A percentile compares a stretch with the other conserved stretches of the same genome.
Conservation (phyloP, 2,797 vertebrate genomes). For the Pseudochromis fuscus region DNA sequence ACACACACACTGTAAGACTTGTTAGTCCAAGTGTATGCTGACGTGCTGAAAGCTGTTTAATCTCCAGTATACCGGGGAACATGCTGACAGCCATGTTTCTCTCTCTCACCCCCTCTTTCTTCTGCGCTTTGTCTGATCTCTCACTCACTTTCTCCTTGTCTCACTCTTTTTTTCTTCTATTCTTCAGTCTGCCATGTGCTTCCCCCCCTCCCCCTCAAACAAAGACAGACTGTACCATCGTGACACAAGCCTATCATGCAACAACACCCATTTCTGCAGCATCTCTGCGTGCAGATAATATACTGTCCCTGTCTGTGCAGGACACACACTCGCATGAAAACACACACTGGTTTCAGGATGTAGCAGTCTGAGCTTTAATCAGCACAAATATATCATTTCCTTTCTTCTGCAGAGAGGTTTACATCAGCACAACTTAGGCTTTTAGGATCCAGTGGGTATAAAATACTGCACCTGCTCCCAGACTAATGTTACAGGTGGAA, state of each 20-base stretch:
- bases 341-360: conserved; percentile 9
- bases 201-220: background rate
- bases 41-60: conserved; percentile 68
- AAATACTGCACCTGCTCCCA: background rate
- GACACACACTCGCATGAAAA: conserved; percentile 1
- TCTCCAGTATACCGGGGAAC: conserved; percentile 60
- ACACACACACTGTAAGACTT: conserved; percentile 20
- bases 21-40: conserved; percentile 65
- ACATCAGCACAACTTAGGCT: conserved; percentile 6
- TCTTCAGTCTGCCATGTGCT: background rate
- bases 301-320: background rate
- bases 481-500: conserved; percentile 6
- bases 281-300: conserved; percentile 8
- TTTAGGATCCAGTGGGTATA: conserved; percentile 2
- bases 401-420: conserved; percentile 14
- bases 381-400: conserved; percentile 21
- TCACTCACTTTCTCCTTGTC: background rate
- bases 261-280: background rate
- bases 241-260: conserved; percentile 1
- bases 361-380: conserved; percentile 31
- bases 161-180: background rate
- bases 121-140: background rate
- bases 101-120: background rate
- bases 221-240: conserved; percentile 1
- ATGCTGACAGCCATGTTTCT: conserved; percentile 68